These are phyloP conservation scores for Hermetia illucens DNA, from an alignment of 1,140 invertebrate species.

Conservation along the genomic window DNA sequence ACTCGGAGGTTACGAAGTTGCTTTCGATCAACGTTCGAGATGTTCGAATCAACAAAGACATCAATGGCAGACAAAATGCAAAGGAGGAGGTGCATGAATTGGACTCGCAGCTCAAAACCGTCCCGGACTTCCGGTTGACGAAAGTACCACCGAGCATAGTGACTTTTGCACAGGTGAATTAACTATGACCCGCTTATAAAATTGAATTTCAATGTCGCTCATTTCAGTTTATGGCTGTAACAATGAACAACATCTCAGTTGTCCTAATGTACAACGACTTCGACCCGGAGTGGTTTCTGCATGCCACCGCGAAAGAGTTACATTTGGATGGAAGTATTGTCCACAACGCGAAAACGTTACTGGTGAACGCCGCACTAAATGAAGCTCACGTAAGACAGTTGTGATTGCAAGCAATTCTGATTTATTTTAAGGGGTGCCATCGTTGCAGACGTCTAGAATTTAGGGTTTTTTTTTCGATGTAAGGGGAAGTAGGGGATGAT, in stretches of 20 bases:
- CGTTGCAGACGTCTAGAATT: too few relatives aligned
- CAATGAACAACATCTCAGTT: conserved; percentile 66
- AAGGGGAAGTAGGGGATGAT: too few relatives aligned
- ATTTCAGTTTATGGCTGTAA: conserved; percentile 67
- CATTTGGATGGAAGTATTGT: conserved; percentile 61
- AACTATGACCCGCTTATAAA: background rate
- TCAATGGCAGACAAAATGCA: conserved; percentile 33
- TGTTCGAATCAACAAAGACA: conserved; percentile 71
- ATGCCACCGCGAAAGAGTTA: conserved; percentile 59
- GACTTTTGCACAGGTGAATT: conserved; percentile 60
- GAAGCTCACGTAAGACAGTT: conserved; percentile 34
- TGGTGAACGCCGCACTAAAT: conserved; percentile 51
- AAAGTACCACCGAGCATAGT: conserved; percentile 64
- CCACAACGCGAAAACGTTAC: conserved; percentile 52
- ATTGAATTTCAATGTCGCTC: conserved; percentile 2
- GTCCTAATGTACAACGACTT: conserved; percentile 43
- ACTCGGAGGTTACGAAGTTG: conserved; percentile 77
- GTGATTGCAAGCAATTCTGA: background rate
- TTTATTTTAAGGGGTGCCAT: background rate
- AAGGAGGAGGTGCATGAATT: conserved; percentile 15
- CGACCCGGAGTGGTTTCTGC: conserved; percentile 59
- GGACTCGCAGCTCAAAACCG: conserved; percentile 18
- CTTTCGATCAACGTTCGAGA: conserved; percentile 70
- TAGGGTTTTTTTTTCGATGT: too few relatives aligned
- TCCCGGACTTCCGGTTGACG: conserved; percentile 53